phyloP scores from a whole-genome alignment of 2,888 invertebrate genomes.

The Pachydiplax longipennis region DNA sequence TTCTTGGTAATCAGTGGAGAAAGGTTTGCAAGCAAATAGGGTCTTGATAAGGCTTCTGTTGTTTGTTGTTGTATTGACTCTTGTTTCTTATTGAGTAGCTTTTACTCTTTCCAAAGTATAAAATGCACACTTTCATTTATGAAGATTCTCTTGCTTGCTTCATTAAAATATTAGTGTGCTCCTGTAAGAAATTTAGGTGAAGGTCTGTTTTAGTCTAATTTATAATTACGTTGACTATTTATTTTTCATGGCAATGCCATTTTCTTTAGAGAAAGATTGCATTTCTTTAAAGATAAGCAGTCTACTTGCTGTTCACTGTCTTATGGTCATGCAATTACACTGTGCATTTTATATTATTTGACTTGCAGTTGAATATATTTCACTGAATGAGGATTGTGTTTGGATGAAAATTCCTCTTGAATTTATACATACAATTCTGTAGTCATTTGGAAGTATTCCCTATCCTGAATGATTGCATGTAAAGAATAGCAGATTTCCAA shows the following conservation, averaged over 20 bases:
- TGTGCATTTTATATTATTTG: not conserved
- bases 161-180: not conserved
- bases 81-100: not conserved
- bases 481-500: slow-evolving; percentile 17
- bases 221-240: not conserved
- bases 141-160: not conserved
- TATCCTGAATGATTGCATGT: slow-evolving; percentile 5
- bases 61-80: slow-evolving; percentile 17
- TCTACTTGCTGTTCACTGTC: slow-evolving; percentile 3
- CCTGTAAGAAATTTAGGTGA: not conserved
- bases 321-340: not conserved
- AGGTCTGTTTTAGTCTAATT: not conserved
- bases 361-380: not conserved
- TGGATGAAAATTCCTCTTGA: not conserved
- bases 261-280: not conserved
- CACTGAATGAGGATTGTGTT: not conserved
- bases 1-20: not conserved
- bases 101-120: slow-evolving; percentile 2
- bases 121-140: not conserved
- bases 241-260: not conserved
- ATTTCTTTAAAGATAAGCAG: slow-evolving; percentile 1
- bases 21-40: not conserved
- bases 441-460: not conserved
- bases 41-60: not conserved
- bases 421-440: not conserved